Evolutionary conservation across 2,888 invertebrate genomes (phyloP), one percentile per base, ranked within the genome.

Genomic region (Agrotis clavis): DNA sequence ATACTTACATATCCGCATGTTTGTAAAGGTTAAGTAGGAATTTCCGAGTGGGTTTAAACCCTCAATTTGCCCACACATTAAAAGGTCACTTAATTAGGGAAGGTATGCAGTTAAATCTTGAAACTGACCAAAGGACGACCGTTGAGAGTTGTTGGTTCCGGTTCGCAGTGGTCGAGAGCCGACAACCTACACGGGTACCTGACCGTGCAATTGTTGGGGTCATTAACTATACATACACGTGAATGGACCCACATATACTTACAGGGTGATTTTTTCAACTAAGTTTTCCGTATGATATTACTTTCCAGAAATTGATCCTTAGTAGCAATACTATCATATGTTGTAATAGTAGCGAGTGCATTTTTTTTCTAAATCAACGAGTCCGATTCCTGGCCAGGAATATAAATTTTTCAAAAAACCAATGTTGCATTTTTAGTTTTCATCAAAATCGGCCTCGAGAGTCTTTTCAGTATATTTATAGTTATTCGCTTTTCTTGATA

Each of bases 41-140:
- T 76, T 77, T 80, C 71, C 71, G 48, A 77, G 73, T 70, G 74
- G 69, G 62, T 83, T 77, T 69, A 73, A 81, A 82, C 73, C 81
- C 72, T 79, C 71, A 81, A 81, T 87, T 87, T 79, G 71, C 72
- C 70, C 72, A 82, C 86, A 87, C 83, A 83, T 88, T 89, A 86
- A 88, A 86, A 87, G 89, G 88, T 89, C 86, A 88, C 86, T 88
- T 91, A 92, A 92, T 92, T 91, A 90, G 85, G 82, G 74, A 84
- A 87, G 88, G 86, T 82, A 83, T 71, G 87, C 86, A 89, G 87
- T 92, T 90, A 89, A 92, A 89, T 90, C 90, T 90, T 89, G 88
- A 70, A 87, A 86, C 79, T 88, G 86, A 83, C 82, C 80, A 86
- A 83, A 86, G 85, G 82, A 86, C 76, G 69, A 81, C 9, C 59